phyloP scores from a whole-genome alignment of 2,888 invertebrate genomes.

The Cheilosia vulpina region DNA sequence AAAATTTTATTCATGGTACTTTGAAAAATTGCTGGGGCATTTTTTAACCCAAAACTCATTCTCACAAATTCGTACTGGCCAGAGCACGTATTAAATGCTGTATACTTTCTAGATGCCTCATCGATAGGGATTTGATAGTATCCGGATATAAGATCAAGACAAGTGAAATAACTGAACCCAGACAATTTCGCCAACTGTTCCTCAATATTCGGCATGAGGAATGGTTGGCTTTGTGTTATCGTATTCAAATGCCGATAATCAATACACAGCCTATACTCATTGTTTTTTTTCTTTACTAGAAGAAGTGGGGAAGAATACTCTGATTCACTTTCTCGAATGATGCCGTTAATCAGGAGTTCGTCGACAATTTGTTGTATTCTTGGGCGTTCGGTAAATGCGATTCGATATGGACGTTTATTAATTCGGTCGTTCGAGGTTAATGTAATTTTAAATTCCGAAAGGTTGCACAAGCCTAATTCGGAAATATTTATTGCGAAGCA shows the following conservation, averaged over 20 bases:
- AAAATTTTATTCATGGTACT: constrained; percentile 16
- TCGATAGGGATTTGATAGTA: constrained; percentile 20
- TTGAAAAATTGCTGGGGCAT: constrained; percentile 20
- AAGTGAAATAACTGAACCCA: constrained; percentile 15
- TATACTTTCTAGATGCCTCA: constrained; percentile 31
- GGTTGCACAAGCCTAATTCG: too few species aligned
- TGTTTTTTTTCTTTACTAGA: constrained; percentile 2
- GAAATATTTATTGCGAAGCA: too few species aligned
- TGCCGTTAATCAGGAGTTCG: constrained; percentile 20
- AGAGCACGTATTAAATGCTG: constrained; percentile 9
- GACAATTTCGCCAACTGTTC: constrained; percentile 11
- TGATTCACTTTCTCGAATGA: constrained; percentile 28
- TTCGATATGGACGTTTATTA: background rate
- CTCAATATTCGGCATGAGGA: constrained; percentile 24
- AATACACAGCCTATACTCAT: constrained; percentile 17
- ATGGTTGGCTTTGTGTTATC: constrained; percentile 2
- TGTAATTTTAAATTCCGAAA: too few species aligned
- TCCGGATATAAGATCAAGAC: constrained; percentile 22
- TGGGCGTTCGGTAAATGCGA: background rate
- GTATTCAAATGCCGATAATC: constrained; percentile 27
- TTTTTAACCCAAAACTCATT: constrained; percentile 33
- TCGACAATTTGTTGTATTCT: constrained; percentile 11
- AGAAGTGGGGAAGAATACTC: constrained; percentile 27
- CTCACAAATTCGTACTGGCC: constrained; percentile 18
- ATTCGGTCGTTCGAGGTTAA: too few species aligned